phyloP scores from a whole-genome alignment of 2,797 vertebrate species.

The Champsocephalus gunnari region DNA sequence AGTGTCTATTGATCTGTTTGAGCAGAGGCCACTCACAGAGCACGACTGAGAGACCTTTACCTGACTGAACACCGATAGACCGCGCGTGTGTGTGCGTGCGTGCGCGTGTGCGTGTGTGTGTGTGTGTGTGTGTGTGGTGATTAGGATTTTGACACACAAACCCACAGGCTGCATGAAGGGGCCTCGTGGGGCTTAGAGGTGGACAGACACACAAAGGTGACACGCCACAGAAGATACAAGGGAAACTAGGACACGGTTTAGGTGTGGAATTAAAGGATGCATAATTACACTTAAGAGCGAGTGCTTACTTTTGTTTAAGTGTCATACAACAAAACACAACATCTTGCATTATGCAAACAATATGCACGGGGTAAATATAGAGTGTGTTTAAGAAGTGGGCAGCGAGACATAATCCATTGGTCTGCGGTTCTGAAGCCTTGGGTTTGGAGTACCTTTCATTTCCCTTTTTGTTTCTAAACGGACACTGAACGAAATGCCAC shows the following conservation, averaged over 20 bases:
- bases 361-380: too few species aligned
- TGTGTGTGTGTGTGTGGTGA: conserved; percentile 43
- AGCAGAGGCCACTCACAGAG: conserved; percentile 86
- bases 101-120: background rate
- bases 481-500: too few species aligned
- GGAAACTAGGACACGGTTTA: conserved; percentile 14
- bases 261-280: conserved; percentile 5
- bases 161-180: conserved; percentile 49
- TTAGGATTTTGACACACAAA: conserved; percentile 74
- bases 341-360: background rate
- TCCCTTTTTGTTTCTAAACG: too few species aligned
- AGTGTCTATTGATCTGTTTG: conserved; percentile 95
- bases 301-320: background rate
- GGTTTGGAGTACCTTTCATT: too few species aligned
- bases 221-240: conserved; percentile 46
- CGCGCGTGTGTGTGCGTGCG: conserved; percentile 33
- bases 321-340: background rate
- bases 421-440: too few species aligned
- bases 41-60: conserved; percentile 81
- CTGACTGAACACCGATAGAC: conserved; percentile 73
- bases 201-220: conserved; percentile 60
- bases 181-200: conserved; percentile 63
- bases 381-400: too few species aligned
- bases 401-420: too few species aligned
- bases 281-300: background rate